Conservation (phyloP, 2,113 vertebrate genomes). For the Eonycteris spelaea region DNA sequence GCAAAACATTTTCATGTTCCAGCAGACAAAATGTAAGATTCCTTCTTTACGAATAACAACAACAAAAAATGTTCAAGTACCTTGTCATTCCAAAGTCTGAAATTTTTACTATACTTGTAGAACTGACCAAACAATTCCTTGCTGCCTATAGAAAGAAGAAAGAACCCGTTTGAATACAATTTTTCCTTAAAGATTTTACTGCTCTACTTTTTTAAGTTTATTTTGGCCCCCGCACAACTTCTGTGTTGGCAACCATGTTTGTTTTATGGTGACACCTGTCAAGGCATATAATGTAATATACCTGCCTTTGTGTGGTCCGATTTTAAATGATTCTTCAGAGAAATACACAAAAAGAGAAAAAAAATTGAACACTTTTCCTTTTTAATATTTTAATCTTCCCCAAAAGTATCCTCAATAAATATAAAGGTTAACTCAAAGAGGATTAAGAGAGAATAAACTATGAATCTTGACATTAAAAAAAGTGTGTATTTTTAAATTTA, state of each 20-base stretch:
- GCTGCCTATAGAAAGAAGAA: slow-evolving; percentile 84
- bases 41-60: background rate
- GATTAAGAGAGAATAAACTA: background rate
- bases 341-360: background rate
- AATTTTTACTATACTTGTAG: slow-evolving; percentile 87
- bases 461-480: background rate
- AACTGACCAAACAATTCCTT: slow-evolving; percentile 90
- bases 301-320: accelerated
- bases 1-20: background rate
- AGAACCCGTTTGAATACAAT: background rate
- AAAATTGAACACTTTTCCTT: background rate
- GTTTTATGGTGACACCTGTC: background rate
- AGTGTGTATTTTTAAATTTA: background rate
- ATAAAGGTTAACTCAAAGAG: background rate
- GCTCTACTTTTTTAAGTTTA: background rate
- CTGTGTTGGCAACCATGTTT: background rate
- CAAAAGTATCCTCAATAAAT: background rate
- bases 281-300: background rate
- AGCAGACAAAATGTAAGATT: background rate
- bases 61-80: slow-evolving; percentile 65
- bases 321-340: background rate
- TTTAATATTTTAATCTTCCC: background rate
- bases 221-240: background rate
- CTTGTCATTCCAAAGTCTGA: slow-evolving; percentile 93
- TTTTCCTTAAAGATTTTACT: background rate